Evolutionary conservation across 2,888 invertebrate genomes (phyloP).

Genomic region (Tortrix viridana): DNA sequence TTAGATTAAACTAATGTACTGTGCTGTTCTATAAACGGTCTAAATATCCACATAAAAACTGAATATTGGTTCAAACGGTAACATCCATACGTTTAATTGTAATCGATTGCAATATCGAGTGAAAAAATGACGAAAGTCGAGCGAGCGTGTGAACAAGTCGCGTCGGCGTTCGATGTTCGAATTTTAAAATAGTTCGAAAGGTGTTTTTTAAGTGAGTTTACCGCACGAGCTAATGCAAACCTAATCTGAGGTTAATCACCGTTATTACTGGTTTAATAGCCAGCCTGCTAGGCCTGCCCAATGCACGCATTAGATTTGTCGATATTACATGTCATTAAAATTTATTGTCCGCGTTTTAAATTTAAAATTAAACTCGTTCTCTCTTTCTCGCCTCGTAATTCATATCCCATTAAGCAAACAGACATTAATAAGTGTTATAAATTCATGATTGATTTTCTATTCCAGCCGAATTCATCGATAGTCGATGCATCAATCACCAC

Average conservation of each 20-base stretch:
- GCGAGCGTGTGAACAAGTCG: slow-evolving; percentile 56
- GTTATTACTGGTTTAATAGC: slow-evolving; percentile 64
- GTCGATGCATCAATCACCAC: slow-evolving; percentile 58
- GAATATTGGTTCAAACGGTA: slow-evolving; percentile 27
- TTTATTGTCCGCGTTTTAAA: slow-evolving; percentile 33
- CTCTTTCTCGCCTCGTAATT: slow-evolving; percentile 35
- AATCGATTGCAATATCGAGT: slow-evolving; percentile 45
- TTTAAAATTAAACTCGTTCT: slow-evolving; percentile 29
- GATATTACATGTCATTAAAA: slow-evolving; percentile 38
- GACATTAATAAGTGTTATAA: slow-evolving; percentile 38
- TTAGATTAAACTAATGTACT: slow-evolving; percentile 36
- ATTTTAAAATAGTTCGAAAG: slow-evolving; percentile 51
- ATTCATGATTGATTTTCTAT: slow-evolving; percentile 51
- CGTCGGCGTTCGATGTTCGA: slow-evolving; percentile 50
- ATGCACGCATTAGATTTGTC: slow-evolving; percentile 46
- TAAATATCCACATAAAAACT: slow-evolving; percentile 28
- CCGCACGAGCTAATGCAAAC: slow-evolving; percentile 66
- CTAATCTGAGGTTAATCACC: slow-evolving; percentile 68
- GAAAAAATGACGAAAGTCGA: slow-evolving; percentile 51
- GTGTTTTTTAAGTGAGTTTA: slow-evolving; percentile 51
- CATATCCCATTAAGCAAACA: slow-evolving; percentile 36
- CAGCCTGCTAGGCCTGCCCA: slow-evolving; percentile 44
- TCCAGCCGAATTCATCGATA: slow-evolving; percentile 59
- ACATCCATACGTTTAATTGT: slow-evolving; percentile 30
- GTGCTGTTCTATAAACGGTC: slow-evolving; percentile 32